Percentiles rank a stretch among this genome's conserved stretches.
Conservation (phyloP, 2,113 vertebrate species). For the Podarcis cretensis region DNA sequence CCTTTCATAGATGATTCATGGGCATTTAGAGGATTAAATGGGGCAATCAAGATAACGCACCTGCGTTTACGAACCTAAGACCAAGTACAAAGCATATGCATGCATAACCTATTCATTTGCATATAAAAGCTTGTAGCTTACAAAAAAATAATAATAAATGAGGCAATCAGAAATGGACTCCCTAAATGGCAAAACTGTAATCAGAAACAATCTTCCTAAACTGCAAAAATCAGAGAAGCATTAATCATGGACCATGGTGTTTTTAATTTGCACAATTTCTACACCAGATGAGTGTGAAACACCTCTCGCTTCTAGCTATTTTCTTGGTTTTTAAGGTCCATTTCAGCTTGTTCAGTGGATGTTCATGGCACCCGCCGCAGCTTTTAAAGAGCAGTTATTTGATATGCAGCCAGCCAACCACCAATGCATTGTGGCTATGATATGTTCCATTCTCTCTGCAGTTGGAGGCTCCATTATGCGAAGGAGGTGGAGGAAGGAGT, state of each 20-base stretch:
- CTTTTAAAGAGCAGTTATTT: background rate
- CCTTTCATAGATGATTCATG: background rate
- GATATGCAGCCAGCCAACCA: background rate
- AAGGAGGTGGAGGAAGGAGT: background rate
- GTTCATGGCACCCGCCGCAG: background rate
- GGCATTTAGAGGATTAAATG: background rate
- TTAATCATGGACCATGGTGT: constrained; percentile 21
- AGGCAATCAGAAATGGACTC: constrained; percentile 5
- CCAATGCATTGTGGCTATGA: background rate
- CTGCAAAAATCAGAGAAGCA: background rate
- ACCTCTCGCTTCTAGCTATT: background rate
- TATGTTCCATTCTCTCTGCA: background rate
- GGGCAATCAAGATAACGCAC: background rate
- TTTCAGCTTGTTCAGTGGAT: constrained; percentile 36
- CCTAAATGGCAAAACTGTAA: constrained; percentile 19
- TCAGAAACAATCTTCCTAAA: constrained; percentile 7
- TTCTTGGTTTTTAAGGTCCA: constrained; percentile 16
- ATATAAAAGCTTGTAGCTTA: background rate
- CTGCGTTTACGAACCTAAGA: background rate
- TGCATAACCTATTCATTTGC: background rate
- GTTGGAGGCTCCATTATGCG: background rate
- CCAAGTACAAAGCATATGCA: background rate
- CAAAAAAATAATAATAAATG: constrained; percentile 4
- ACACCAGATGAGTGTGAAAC: background rate
- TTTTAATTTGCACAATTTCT: background rate